phyloP scores from a whole-genome alignment of 2,797 vertebrate genomes.

The Choloepus didactylus region DNA sequence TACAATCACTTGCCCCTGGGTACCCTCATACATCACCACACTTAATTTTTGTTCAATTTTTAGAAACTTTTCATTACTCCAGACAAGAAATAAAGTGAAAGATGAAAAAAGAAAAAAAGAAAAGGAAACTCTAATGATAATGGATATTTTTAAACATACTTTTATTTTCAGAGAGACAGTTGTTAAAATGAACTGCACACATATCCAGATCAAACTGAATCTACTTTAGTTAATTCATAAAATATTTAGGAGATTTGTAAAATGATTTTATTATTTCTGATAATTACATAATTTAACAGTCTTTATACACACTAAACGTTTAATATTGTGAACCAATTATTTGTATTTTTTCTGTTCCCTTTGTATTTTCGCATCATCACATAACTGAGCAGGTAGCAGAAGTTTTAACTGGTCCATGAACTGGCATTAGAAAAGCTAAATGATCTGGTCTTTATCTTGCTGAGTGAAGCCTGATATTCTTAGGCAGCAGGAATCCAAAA shows the following conservation, averaged over 20 bases:
- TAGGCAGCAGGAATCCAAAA: conserved; percentile 12
- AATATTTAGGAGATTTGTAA: conserved; percentile 39
- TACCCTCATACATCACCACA: no score
- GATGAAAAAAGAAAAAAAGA: no score
- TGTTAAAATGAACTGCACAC: conserved; percentile 31
- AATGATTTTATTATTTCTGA: conserved; percentile 30
- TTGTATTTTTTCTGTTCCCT: neutral
- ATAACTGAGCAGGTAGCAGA: neutral
- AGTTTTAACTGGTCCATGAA: conserved; percentile 11
- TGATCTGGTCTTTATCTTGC: neutral
- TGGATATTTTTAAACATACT: neutral
- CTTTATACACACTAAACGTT: conserved; percentile 19
- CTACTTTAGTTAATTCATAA: neutral
- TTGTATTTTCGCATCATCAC: neutral
- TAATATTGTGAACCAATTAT: conserved; percentile 28
- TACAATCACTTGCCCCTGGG: no score
- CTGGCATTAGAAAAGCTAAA: neutral
- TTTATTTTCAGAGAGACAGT: conserved; percentile 24
- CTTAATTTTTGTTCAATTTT: no score
- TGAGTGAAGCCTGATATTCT: conserved; percentile 1
- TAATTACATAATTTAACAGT: conserved; percentile 26
- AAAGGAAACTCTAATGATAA: no score
- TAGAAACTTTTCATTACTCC: no score
- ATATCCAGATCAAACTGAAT: neutral
- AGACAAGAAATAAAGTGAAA: no score